Evolutionary conservation across 2,888 invertebrate species (phyloP).

Genomic region (Cryptocephalus primarius): DNA sequence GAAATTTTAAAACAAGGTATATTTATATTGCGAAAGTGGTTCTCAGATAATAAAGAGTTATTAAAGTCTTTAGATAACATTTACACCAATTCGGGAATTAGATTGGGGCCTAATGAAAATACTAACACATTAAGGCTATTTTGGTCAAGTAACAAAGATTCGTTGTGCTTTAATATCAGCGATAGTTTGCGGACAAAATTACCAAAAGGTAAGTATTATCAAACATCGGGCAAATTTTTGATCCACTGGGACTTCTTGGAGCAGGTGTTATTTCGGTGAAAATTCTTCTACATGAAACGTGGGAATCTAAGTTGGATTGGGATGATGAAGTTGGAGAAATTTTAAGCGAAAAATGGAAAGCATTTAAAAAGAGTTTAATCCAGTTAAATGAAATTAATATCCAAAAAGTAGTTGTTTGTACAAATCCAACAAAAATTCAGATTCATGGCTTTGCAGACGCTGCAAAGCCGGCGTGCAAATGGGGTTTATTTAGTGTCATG

Average conservation of each 20-base stretch:
- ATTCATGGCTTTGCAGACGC: too few species aligned
- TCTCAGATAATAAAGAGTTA: background rate
- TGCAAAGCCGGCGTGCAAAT: slow-evolving; percentile 7
- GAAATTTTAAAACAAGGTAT: slow-evolving; percentile 2
- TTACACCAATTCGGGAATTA: too few species aligned
- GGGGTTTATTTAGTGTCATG: slow-evolving; percentile 9
- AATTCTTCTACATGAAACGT: slow-evolving; percentile 10
- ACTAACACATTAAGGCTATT: slow-evolving; percentile 10
- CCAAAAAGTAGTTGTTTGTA: slow-evolving; percentile 6
- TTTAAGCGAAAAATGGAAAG: slow-evolving; percentile 6
- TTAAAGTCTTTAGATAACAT: background rate
- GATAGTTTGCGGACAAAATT: background rate
- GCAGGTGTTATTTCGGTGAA: slow-evolving; percentile 12
- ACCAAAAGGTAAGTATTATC: slow-evolving; percentile 9
- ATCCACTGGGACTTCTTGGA: slow-evolving; percentile 12
- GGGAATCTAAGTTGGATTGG: slow-evolving; percentile 9
- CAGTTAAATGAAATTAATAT: slow-evolving; percentile 10
- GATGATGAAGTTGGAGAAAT: slow-evolving; percentile 5
- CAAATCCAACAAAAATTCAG: background rate
- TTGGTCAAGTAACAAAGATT: slow-evolving; percentile 5
- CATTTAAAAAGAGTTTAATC: slow-evolving; percentile 8
- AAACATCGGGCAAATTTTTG: slow-evolving; percentile 10
- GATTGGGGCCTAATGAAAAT: slow-evolving; percentile 1
- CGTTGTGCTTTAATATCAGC: slow-evolving; percentile 4
- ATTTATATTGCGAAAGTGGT: background rate